Conservation (phyloP, 2,888 invertebrate genomes). For the Sesamia inferens region DNA sequence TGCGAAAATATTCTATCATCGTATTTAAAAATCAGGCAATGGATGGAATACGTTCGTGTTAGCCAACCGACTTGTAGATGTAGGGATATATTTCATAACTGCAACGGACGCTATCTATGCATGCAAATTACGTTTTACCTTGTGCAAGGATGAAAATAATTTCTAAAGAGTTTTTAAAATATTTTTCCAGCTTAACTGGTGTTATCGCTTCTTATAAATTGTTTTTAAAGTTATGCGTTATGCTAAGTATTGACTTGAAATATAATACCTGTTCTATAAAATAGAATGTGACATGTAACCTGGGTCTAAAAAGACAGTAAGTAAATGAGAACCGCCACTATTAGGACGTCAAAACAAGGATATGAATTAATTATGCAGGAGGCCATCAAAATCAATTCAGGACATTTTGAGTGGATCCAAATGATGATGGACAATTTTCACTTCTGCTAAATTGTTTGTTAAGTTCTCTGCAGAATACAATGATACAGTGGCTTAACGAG, state of each 20-base stretch:
- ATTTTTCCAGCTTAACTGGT: conserved; percentile 40
- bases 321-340: background rate
- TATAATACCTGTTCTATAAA: background rate
- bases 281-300: background rate
- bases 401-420: background rate
- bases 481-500: background rate
- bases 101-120: conserved; percentile 65
- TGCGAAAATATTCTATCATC: background rate
- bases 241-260: background rate
- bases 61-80: conserved; percentile 27
- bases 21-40: conserved; percentile 37
- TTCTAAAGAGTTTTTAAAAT: conserved; percentile 44
- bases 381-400: background rate
- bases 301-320: background rate
- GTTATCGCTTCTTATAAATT: conserved; percentile 42
- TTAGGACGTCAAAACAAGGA: background rate
- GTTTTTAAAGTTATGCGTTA: conserved; percentile 18
- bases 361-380: background rate
- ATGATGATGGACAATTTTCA: no score
- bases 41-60: conserved; percentile 26
- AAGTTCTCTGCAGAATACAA: background rate
- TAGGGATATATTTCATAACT: conserved; percentile 62
- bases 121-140: conserved; percentile 66
- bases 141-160: conserved; percentile 52
- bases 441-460: no score